Percentiles rank a stretch among this genome's conserved stretches.
Evolutionary conservation across 2,113 vertebrate species (phyloP).

Genomic region (Synodontis membranacea): DNA sequence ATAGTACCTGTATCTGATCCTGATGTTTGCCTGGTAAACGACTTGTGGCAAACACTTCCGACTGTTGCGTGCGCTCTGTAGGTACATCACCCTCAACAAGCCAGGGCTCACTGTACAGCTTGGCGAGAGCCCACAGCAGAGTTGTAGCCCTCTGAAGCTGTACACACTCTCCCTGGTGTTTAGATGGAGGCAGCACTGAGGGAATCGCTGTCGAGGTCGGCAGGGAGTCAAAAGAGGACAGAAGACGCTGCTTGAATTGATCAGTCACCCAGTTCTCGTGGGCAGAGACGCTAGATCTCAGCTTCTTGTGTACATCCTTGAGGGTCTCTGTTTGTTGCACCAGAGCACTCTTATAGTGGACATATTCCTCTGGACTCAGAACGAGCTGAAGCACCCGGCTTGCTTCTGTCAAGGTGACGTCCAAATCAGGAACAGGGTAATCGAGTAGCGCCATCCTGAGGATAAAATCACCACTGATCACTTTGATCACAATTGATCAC

Average conservation of each 20-base stretch:
- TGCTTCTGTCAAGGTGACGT: conserved; percentile 72
- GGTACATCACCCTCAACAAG: conserved; percentile 68
- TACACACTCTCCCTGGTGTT: conserved; percentile 45
- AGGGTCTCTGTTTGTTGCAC: conserved; percentile 65
- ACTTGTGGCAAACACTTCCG: conserved; percentile 72
- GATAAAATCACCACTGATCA: background rate
- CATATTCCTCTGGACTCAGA: conserved; percentile 66
- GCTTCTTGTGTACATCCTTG: conserved; percentile 59
- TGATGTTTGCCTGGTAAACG: conserved; percentile 67
- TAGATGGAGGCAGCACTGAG: conserved; percentile 65
- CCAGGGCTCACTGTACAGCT: conserved; percentile 68
- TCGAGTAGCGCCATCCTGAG: conserved; percentile 71
- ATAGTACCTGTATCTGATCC: conserved; percentile 72
- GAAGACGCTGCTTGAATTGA: conserved; percentile 71
- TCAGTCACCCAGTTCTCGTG: conserved; percentile 76
- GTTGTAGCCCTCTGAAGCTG: conserved; percentile 69
- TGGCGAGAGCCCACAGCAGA: conserved; percentile 74
- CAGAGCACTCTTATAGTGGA: conserved; percentile 64
- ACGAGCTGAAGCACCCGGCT: conserved; percentile 74
- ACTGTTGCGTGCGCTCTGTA: conserved; percentile 74
- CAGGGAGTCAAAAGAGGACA: conserved; percentile 69
- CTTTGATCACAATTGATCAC: background rate
- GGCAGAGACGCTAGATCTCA: conserved; percentile 46
- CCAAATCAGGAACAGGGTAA: conserved; percentile 73
- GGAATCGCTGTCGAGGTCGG: conserved; percentile 74